These are phyloP conservation scores for Pseudonaja textilis DNA, from an alignment of 2,113 vertebrate genomes.

Conservation along the genomic window DNA sequence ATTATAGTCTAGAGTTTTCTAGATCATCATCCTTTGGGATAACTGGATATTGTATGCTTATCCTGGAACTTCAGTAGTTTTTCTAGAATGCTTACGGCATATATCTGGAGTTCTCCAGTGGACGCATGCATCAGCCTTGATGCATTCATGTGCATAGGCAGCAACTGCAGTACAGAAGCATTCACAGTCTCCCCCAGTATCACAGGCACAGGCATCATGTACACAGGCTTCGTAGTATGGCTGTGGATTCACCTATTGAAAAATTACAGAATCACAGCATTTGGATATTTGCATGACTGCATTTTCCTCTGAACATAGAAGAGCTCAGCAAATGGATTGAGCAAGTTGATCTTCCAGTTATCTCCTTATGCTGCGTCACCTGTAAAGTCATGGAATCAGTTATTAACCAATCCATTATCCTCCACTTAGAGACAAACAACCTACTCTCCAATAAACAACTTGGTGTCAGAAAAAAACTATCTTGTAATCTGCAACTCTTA, in stretches of 20 bases:
- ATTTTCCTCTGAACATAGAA: neutral
- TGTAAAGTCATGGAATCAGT: too few relatives aligned
- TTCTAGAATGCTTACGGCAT: constrained; percentile 81
- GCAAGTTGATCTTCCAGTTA: neutral
- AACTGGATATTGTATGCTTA: neutral
- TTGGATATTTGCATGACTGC: neutral
- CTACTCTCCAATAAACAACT: too few relatives aligned
- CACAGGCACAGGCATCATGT: constrained; percentile 87
- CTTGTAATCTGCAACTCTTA: too few relatives aligned
- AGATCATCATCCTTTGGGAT: neutral
- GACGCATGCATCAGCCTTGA: constrained; percentile 78
- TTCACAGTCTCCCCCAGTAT: constrained; percentile 85
- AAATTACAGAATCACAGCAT: neutral
- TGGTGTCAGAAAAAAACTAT: too few relatives aligned
- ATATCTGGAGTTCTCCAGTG: constrained; percentile 87
- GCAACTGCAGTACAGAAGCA: constrained; percentile 91
- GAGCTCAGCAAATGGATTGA: neutral
- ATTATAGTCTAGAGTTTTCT: neutral
- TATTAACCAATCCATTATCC: too few relatives aligned
- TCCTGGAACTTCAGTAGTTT: neutral
- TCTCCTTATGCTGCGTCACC: neutral
- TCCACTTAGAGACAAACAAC: too few relatives aligned
- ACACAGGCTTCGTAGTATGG: constrained; percentile 88
- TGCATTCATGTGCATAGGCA: constrained; percentile 84
- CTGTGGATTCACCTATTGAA: constrained; percentile 79